These are phyloP conservation scores for Limonius californicus DNA, from an alignment of 1,140 invertebrate species.

Conservation along the genomic window DNA sequence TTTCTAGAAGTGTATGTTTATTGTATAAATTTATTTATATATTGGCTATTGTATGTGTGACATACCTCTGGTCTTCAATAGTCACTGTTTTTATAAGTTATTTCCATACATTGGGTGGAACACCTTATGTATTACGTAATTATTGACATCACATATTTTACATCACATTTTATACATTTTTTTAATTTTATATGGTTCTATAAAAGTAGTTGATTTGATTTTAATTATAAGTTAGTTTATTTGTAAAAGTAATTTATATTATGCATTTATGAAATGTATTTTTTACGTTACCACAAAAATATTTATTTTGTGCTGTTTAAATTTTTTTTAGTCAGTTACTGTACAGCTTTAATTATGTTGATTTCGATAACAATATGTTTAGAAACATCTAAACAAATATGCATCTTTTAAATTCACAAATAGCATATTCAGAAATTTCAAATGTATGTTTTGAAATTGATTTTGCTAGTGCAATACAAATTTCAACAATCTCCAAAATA, in stretches of 20 bases:
- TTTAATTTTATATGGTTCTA: slow-evolving; percentile 9
- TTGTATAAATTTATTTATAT: slow-evolving; percentile 11
- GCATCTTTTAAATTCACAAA: too few species aligned
- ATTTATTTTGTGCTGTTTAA: too few species aligned
- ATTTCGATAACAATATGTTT: too few species aligned
- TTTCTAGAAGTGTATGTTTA: background rate
- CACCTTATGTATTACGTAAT: background rate
- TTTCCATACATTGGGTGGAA: background rate
- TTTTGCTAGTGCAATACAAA: too few species aligned
- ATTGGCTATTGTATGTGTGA: background rate
- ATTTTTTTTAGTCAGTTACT: too few species aligned
- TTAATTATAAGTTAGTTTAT: slow-evolving; percentile 6
- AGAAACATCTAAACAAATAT: too few species aligned
- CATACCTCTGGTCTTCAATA: slow-evolving; percentile 20
- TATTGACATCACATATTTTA: background rate
- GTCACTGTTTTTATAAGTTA: slow-evolving; percentile 14
- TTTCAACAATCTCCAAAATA: too few species aligned
- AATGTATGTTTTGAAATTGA: too few species aligned
- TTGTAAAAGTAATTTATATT: slow-evolving; percentile 1
- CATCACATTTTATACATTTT: slow-evolving; percentile 19
- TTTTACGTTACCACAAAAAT: slow-evolving; percentile 21
- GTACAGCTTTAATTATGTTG: too few species aligned
- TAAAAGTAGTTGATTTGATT: background rate
- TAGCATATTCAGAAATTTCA: too few species aligned
- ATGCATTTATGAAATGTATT: slow-evolving; percentile 20